These are phyloP conservation scores for Boloria euphrosyne DNA, from an alignment of 2,888 invertebrate species.

Conservation along the genomic window DNA sequence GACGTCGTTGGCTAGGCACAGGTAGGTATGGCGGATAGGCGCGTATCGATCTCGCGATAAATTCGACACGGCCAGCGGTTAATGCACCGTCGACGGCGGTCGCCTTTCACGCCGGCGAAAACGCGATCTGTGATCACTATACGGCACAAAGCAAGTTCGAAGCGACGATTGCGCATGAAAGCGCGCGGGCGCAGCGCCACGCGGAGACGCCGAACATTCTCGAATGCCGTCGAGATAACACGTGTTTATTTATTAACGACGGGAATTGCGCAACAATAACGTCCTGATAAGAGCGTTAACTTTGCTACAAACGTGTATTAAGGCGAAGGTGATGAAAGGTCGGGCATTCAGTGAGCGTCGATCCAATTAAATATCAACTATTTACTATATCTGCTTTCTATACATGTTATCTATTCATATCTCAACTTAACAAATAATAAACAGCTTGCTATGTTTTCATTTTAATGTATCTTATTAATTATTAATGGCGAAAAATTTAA, in stretches of 20 bases:
- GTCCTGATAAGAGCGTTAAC: slow-evolving; percentile 44
- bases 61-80: slow-evolving; percentile 74
- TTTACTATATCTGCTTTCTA: slow-evolving; percentile 6
- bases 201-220: slow-evolving; percentile 68
- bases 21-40: slow-evolving; percentile 53
- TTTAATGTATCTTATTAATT: not conserved
- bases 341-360: slow-evolving; percentile 23
- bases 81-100: slow-evolving; percentile 67
- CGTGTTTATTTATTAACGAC: slow-evolving; percentile 62
- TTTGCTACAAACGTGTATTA: slow-evolving; percentile 28
- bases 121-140: slow-evolving; percentile 60
- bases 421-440: not conserved
- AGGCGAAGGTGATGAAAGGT: slow-evolving; percentile 40
- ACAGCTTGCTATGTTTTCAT: not conserved
- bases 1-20: slow-evolving; percentile 63
- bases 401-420: not conserved
- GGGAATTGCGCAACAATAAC: slow-evolving; percentile 64
- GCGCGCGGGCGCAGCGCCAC: slow-evolving; percentile 57
- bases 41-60: slow-evolving; percentile 75
- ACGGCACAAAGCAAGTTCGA: slow-evolving; percentile 15
- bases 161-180: slow-evolving; percentile 25
- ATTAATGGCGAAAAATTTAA: slow-evolving; percentile 1
- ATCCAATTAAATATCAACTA: slow-evolving; percentile 24
- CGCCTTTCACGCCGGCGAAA: slow-evolving; percentile 70
- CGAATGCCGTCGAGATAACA: slow-evolving; percentile 67